Evolutionary conservation across 2,888 invertebrate genomes (phyloP), one percentile per base, ranked within the genome.

Genomic region (Temnothorax ravouxi): DNA sequence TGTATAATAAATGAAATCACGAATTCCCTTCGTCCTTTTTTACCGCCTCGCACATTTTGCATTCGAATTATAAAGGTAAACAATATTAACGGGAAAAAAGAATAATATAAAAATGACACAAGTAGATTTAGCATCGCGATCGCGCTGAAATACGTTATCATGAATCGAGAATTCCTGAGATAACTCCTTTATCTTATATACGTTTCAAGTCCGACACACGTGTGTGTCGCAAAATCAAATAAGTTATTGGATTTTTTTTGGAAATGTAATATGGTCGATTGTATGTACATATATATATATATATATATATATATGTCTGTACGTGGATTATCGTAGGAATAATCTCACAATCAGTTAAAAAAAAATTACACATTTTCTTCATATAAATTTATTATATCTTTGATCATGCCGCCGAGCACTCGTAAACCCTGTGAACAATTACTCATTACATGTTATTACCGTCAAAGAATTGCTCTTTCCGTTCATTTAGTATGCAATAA

Each of bases 391-490:
- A 85, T 56, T 61, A 54, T 44, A 29, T 38, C 21, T 75, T 59
- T 18, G 1, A 59, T 8, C n/a, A 11, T 25, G 52, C 38, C 34
- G 5, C 38, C 52, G 62, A 61, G n/a, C 21, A 54, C 2, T 74
- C 66, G 74, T 62, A 83, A 13, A 83, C 18, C 79, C 54, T 72
- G 34, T 62, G 61, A 72, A 81, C n/a, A 71, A 75, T 59, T 75
- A 71, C 6, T 38, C 13, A 3, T 8, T 59, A 29, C 69, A 87
- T 61, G 25, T 64, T 3, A 15, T 13, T 18, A 18, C 2, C 18
- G 8, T 21, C 38, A 38, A 21, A 25, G 21, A 56, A 21, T 18
- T 38, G 5, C 3, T 15, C 1, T 15, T 41, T 64, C 6, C 5
- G 11, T 29, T 29, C 11, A 2, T 9, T 71, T 34, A 13, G 8